These are phyloP conservation scores for Adelphocoris suturalis DNA, from an alignment of 2,888 invertebrate species.

Conservation along the genomic window DNA sequence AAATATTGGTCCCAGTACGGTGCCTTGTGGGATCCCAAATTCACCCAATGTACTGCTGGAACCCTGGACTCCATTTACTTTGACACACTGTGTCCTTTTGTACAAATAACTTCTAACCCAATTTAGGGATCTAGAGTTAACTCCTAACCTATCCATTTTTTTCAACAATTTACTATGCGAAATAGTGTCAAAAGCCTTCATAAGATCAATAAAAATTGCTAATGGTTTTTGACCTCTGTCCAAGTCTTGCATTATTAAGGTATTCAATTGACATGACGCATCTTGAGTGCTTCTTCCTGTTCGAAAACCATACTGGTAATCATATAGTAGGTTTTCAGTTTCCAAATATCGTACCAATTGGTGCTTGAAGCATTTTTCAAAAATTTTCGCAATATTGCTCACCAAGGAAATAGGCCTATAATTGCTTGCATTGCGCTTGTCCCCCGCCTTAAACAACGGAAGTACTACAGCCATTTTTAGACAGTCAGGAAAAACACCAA, in stretches of 20 bases:
- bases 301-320: conserved; percentile 51
- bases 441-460: conserved; percentile 13
- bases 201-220: conserved; percentile 6
- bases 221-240: conserved; percentile 18
- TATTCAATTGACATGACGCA: conserved; percentile 15
- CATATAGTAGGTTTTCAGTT: not conserved
- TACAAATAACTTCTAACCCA: conserved; percentile 21
- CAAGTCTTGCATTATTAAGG: conserved; percentile 28
- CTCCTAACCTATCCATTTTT: conserved; percentile 2
- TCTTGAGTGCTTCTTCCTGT: conserved; percentile 44
- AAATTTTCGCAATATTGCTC: conserved; percentile 30
- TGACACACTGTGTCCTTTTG: conserved; percentile 24
- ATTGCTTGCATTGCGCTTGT: conserved; percentile 14
- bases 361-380: conserved; percentile 49
- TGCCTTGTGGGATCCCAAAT: conserved; percentile 35
- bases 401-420: conserved; percentile 53
- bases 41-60: not conserved
- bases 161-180: conserved; percentile 26
- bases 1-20: conserved; percentile 35
- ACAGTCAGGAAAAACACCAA: conserved; percentile 20
- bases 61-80: conserved; percentile 32
- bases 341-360: conserved; percentile 38
- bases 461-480: conserved; percentile 8
- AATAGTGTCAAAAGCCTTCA: conserved; percentile 45
- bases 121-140: not conserved